phyloP scores from a whole-genome alignment of 2,888 invertebrate genomes.

The Prosapia bicincta region DNA sequence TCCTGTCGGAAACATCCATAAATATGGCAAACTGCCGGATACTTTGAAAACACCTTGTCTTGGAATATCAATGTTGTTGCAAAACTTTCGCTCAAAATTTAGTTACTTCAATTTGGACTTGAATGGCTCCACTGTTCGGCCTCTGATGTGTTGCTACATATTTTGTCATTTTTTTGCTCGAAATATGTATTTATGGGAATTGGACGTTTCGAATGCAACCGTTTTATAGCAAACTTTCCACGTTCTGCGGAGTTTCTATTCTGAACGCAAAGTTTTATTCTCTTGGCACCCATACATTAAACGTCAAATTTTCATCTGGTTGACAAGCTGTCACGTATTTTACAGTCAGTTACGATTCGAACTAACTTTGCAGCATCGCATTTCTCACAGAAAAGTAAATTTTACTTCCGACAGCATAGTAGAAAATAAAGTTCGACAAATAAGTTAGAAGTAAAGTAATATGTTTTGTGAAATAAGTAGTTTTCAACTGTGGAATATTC shows the following conservation, averaged over 20 bases:
- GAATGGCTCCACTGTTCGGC: not conserved
- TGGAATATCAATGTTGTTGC: not conserved
- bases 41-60: not conserved
- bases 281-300: not conserved
- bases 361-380: not conserved
- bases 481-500: too few relatives aligned
- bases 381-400: not conserved
- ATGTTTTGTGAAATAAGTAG: too few relatives aligned
- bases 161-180: too few relatives aligned
- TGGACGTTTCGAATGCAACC: not conserved
- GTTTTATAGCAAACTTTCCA: not conserved
- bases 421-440: too few relatives aligned
- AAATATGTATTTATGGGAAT: too few relatives aligned
- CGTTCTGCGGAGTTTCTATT: not conserved
- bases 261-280: not conserved
- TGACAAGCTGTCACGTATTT: not conserved
- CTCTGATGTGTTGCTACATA: too few relatives aligned
- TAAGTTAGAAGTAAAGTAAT: too few relatives aligned
- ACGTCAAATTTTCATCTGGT: not conserved
- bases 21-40: not conserved
- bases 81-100: not conserved
- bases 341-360: not conserved
- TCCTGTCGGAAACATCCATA: not conserved
- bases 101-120: not conserved
- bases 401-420: not conserved